Conservation (phyloP, 2,888 invertebrate genomes). For the Rambutsinella grinnellia region DNA sequence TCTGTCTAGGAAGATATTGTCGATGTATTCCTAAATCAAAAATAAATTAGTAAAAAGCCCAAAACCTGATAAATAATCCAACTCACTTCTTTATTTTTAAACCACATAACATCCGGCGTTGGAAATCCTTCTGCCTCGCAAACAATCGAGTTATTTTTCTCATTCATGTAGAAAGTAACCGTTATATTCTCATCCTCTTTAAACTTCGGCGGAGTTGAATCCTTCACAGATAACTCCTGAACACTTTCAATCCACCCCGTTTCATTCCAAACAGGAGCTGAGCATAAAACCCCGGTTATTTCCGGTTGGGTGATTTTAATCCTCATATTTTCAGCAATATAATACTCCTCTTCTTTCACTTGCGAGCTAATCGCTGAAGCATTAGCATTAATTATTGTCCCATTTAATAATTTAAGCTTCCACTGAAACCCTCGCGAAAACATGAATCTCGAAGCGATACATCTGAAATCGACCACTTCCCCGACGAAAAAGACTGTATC, state of each 20-base stretch:
- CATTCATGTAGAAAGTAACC: slow-evolving; percentile 27
- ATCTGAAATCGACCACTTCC: slow-evolving; percentile 40
- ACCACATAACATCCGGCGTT: slow-evolving; percentile 52
- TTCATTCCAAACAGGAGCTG: slow-evolving; percentile 57
- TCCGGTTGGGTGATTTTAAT: slow-evolving; percentile 39
- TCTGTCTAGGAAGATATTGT: slow-evolving; percentile 30
- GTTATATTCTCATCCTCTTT: slow-evolving; percentile 44
- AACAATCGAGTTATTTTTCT: slow-evolving; percentile 38
- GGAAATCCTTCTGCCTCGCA: slow-evolving; percentile 57
- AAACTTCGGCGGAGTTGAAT: slow-evolving; percentile 45
- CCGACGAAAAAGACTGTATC: slow-evolving; percentile 50
- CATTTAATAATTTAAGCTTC: slow-evolving; percentile 51
- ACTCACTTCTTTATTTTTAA: slow-evolving; percentile 47
- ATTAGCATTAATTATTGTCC: slow-evolving; percentile 39
- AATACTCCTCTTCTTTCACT: slow-evolving; percentile 22
- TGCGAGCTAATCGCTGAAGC: slow-evolving; percentile 27
- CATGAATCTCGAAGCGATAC: slow-evolving; percentile 45
- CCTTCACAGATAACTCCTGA: slow-evolving; percentile 32
- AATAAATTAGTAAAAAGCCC: background rate
- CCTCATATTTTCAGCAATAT: slow-evolving; percentile 37
- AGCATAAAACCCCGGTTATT: slow-evolving; percentile 40
- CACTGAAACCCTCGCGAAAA: slow-evolving; percentile 52
- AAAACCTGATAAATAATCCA: background rate
- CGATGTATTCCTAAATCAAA: slow-evolving; percentile 49
- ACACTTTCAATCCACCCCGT: slow-evolving; percentile 39